A percentile compares a stretch with the other conserved stretches of the same genome.
Evolutionary conservation across 23 tunicate species (phyloP).

Genomic region (Diplosoma virens): DNA sequence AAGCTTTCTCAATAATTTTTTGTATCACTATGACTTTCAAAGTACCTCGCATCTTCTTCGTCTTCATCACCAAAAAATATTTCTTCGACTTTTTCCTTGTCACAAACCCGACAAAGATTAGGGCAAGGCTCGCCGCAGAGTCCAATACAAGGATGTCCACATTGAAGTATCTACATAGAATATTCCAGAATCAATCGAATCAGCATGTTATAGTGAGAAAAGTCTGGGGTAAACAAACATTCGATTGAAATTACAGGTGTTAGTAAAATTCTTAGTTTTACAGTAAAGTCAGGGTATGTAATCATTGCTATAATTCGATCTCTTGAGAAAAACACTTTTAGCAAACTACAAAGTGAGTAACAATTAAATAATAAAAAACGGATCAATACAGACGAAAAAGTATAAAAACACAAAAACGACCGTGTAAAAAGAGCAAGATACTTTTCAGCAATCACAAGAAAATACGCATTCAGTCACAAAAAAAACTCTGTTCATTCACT

Average conservation of each 20-base stretch:
- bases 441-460: too few relatives aligned
- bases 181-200: neutral
- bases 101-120: slow-evolving; percentile 65
- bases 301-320: too few relatives aligned
- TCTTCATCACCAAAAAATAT: slow-evolving; percentile 82
- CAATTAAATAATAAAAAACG: too few relatives aligned
- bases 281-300: too few relatives aligned
- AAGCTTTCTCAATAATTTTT: neutral
- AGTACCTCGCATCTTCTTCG: slow-evolving; percentile 62
- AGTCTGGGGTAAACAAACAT: neutral
- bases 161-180: slow-evolving; percentile 39
- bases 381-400: too few relatives aligned
- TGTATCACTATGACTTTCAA: neutral
- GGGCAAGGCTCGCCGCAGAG: slow-evolving; percentile 78
- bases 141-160: slow-evolving; percentile 80
- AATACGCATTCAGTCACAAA: too few relatives aligned
- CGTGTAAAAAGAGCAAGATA: too few relatives aligned
- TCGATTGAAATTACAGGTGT: too few relatives aligned
- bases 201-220: neutral
- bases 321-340: too few relatives aligned
- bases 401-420: too few relatives aligned
- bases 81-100: slow-evolving; percentile 71
- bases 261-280: too few relatives aligned
- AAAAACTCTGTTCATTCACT: too few relatives aligned
- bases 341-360: neutral